A percentile compares a stretch with the other conserved stretches of the same genome.
Conservation (phyloP, 2,113 vertebrate genomes). For the Diadophis punctatus region DNA sequence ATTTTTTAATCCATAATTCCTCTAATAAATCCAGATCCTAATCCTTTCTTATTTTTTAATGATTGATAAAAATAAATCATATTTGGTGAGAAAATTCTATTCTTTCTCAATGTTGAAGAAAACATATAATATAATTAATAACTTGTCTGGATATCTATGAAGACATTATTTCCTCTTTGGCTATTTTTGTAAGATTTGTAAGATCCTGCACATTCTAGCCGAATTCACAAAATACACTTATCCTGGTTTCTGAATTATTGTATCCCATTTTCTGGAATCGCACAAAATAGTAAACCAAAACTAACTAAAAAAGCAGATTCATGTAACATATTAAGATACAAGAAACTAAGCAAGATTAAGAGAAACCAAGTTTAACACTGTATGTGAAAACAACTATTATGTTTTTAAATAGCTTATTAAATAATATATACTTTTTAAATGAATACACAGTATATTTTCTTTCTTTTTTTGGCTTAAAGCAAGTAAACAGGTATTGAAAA, state of each 20-base stretch:
- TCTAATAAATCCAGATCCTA: neutral
- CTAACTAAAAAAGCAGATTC: neutral
- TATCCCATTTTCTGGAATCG: neutral
- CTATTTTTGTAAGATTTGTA: neutral
- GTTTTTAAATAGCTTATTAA: neutral
- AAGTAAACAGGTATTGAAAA: neutral
- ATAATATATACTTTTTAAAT: neutral
- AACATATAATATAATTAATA: neutral
- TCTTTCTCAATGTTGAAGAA: neutral
- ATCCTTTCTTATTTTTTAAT: neutral
- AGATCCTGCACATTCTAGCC: neutral
- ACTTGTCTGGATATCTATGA: neutral
- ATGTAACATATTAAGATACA: neutral
- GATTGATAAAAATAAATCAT: neutral
- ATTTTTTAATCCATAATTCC: neutral
- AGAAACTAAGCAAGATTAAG: neutral
- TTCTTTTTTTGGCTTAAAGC: neutral
- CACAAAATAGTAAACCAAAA: neutral
- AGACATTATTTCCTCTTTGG: neutral
- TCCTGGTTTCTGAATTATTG: neutral
- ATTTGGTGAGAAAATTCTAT: neutral
- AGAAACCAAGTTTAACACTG: neutral
- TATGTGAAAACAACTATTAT: neutral
- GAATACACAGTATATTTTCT: neutral
- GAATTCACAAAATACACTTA: neutral